phyloP scores from a whole-genome alignment of 2,797 vertebrate genomes.

The Sebastes iracundus region DNA sequence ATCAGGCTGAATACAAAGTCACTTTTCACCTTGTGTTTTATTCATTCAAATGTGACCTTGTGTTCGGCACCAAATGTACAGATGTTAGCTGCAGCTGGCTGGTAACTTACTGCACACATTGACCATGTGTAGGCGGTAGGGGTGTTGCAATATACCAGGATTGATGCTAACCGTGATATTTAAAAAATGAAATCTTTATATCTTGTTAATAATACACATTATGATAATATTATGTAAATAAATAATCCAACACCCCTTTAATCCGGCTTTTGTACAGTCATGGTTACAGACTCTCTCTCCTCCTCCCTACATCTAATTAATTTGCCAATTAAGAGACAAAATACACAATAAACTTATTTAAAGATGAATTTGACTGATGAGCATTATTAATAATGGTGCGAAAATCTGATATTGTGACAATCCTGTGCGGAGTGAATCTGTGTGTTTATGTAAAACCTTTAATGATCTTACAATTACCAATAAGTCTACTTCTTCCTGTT shows the following conservation, averaged over 20 bases:
- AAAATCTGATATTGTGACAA: no score
- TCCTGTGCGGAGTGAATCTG: background rate
- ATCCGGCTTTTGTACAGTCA: background rate
- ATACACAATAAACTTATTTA: background rate
- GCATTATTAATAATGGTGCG: no score
- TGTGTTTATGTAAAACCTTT: background rate
- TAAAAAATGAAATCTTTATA: background rate
- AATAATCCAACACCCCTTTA: background rate
- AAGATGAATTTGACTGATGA: background rate
- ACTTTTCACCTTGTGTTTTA: background rate
- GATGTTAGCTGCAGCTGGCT: background rate
- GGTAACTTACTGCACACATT: background rate
- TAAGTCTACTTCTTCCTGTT: background rate
- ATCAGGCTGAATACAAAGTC: background rate
- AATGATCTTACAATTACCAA: background rate
- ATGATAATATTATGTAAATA: background rate
- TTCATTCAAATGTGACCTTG: background rate
- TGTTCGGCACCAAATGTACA: background rate
- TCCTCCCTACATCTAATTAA: no score
- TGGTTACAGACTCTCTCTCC: no score
- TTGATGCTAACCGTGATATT: background rate
- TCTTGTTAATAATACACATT: background rate
- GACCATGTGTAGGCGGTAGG: background rate
- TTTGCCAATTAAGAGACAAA: no score
- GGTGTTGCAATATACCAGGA: background rate